These are phyloP conservation scores for Matsumurasca onukii DNA, from an alignment of 1,140 invertebrate genomes.

Conservation along the genomic window DNA sequence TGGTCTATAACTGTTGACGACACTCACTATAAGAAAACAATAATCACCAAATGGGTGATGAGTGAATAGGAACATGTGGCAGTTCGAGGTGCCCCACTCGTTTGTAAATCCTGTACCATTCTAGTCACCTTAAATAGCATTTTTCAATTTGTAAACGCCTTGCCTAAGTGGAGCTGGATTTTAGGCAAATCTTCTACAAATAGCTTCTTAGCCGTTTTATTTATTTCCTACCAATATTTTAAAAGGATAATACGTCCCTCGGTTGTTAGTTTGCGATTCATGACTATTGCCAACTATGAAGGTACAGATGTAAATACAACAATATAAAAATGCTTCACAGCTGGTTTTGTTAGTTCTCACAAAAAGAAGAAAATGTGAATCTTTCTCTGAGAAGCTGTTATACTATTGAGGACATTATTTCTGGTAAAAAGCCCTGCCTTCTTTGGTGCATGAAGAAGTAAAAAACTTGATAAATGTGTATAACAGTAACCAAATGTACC, in stretches of 20 bases:
- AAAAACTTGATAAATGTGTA: too few species aligned
- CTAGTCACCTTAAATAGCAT: neutral
- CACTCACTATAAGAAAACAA: too few species aligned
- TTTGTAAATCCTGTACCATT: neutral
- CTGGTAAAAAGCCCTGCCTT: too few species aligned
- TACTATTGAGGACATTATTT: too few species aligned
- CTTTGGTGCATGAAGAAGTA: too few species aligned
- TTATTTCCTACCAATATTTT: neutral
- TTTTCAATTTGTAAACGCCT: slow-evolving; percentile 12
- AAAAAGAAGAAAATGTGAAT: too few species aligned
- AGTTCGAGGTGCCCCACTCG: neutral
- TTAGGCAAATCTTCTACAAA: slow-evolving; percentile 7
- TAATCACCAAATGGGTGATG: too few species aligned
- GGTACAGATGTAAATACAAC: neutral
- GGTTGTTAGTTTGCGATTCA: slow-evolving; percentile 14
- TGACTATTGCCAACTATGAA: neutral
- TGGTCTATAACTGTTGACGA: too few species aligned
- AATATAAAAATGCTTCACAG: slow-evolving; percentile 1
- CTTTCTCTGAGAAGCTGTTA: too few species aligned
- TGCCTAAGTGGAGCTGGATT: neutral
- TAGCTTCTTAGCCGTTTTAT: slow-evolving; percentile 7
- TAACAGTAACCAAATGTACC: too few species aligned
- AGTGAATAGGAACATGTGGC: too few species aligned
- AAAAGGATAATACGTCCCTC: neutral
- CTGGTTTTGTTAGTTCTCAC: slow-evolving; percentile 9